Evolutionary conservation across 1,140 invertebrate genomes (phyloP), one percentile per base, ranked within the genome.

Genomic region (Calycopis cecrops): DNA sequence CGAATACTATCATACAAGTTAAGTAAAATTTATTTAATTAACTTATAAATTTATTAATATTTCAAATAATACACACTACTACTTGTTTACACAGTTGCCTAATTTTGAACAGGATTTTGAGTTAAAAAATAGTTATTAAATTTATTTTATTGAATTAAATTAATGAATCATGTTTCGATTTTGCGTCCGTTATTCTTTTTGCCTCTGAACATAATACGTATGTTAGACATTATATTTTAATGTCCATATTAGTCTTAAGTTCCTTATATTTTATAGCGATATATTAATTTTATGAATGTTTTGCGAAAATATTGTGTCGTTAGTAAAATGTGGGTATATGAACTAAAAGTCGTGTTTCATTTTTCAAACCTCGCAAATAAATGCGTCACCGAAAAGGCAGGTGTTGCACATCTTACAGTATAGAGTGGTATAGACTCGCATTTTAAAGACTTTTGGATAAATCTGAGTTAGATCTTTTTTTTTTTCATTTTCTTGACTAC

Each of bases 291-390:
- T 44, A n/a, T 34, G 10, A 37, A 40, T 58, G 52, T 49, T 57
- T 57, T 37, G 28, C 38, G 48, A 18, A 40, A 48, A 51, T 64
- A 35, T 63, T 55, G 55, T 57, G 42, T 35, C 66, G 60, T 63
- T 75, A 79, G 65, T 76, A 73, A 76, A 79, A 73, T 76, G 76
- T 79, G 76, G 76, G 76, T 79, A 76, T 76, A 79, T 79, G 73
- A 76, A 79, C 76, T 71, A 75, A 47, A 3, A 62, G 16, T 34
- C 0, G 48, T 60, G 61, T 79, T 74, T 77, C 53, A 61, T 49
- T 67, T 51, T 8, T 10, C 14, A 28, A 6, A 3, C 21, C 21
- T 28, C 21, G 2, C 6, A 28, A 2, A 28, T 28, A 6, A 28
- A 28, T 28, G 6, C 2, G 6, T 28, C 6, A 6, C 21, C 2